Evolutionary conservation across 2,888 invertebrate species (phyloP), one percentile per base, ranked within the genome.

Genomic region (Saturnia japonica): DNA sequence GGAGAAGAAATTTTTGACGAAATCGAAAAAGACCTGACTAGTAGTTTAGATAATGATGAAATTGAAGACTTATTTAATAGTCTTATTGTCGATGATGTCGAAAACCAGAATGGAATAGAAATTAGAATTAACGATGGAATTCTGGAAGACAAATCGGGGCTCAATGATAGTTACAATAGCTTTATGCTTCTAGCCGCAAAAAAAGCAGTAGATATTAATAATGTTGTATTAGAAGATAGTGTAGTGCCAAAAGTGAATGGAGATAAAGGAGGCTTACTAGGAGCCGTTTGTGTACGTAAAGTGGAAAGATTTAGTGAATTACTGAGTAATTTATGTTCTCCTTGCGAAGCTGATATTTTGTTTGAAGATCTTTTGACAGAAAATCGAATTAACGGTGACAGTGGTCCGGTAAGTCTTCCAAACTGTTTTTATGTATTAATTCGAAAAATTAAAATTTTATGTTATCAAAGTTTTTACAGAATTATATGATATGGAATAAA

Each of bases 251-350:
- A 91, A 85, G 89, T 88, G 82, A 85, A 87, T 77, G 85, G 84
- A 72, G 90, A 88, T 75, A 84, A 87, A 14, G 85, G 87, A 74
- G 89, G 90, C 25, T 85, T 92, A 78, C 83, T 93, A 76, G 92
- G 91, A 75, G 93, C 89, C 71, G 93, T 91, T 85, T 94, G 94
- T 91, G 93, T 94, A 77, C 88, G 91, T 72, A 93, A 91, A 93
- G 94, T 94, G 83, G 93, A 93, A 86, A 89, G 88, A 78, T 94
- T 94, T 79, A 94, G 94, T 93, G 94, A 94, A 84, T 85, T 94
- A 85, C 91, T 94, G 74, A 93, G 91, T 86, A 94, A 93, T 83
- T 85, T 94, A 78, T 93, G 94, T 86, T 92, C 93, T 7, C 93
- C 94, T 7, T 87, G 90, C 75, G 94, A 94, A 82, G 92, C 94